Evolutionary conservation across 2,113 vertebrate species (phyloP), one percentile per base, ranked within the genome.

Genomic region (Lathamus discolor): DNA sequence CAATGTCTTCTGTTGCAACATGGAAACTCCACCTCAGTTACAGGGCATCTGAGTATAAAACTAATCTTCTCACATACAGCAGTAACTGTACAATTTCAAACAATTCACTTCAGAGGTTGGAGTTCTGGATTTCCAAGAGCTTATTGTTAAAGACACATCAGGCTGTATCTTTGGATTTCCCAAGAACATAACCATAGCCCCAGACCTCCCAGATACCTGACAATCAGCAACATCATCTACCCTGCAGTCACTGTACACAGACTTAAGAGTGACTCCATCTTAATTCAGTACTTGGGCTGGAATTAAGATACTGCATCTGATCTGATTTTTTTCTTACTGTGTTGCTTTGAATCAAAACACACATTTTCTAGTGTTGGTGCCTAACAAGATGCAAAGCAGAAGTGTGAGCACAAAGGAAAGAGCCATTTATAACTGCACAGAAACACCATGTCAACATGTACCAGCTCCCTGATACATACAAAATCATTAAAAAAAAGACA

Each of bases 341-440:
- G 27, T 64, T 88, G 88, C 88, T 93, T 86, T 94, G 66, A 88
- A 86, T 75, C 77, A 79, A 88, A 96, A 90, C 76, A 88, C 57
- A 41, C 52, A 3, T 81, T 94, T 95, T 95, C 49, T 75, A 93
- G 75, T 73, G 84, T 59, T 91, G 70, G 62, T 94, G 44, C 74
- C 86, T 89, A 89, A 57, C 77, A 92, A 94, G 92, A 95, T 17
- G 89, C 0, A 6, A 93, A 89, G 73, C 88, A 76, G 86, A 93
- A 77, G 80, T 64, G 67, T 67, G 74, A 93, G 74, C 83, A 55
- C 59, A 84, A 91, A 94, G 67, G 79, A 62, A 92, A 88, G n/a
- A 75, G 73, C 19, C 44, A 78, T 78, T 78, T 64, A 70, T 62
- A 90, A 92, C 76, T 61, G 77, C 77, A 88, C 70, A 88, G 77